A percentile compares a stretch with the other conserved stretches of the same genome.
These are phyloP conservation scores for Thalassoma bifasciatum DNA, from an alignment of 2,113 vertebrate genomes.

Conservation along the genomic window DNA sequence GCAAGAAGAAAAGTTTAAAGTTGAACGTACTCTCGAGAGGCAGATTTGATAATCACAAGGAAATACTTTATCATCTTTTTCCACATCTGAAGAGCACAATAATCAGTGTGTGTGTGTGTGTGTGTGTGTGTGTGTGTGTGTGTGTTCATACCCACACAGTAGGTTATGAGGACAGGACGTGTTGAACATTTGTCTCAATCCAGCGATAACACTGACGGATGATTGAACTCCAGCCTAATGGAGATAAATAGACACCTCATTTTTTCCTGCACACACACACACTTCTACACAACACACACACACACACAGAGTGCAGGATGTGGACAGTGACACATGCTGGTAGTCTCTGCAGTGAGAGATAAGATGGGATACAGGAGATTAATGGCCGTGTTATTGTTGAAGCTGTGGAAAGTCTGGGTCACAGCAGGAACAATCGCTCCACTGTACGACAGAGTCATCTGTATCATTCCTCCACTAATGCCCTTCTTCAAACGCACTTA, in stretches of 20 bases:
- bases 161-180: slow-evolving; percentile 13
- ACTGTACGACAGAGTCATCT: slow-evolving; percentile 28
- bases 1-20: too few relatives aligned
- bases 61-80: neutral
- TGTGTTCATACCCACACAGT: neutral
- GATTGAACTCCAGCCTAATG: slow-evolving; percentile 39
- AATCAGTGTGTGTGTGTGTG: neutral
- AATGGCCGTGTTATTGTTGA: slow-evolving; percentile 71
- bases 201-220: slow-evolving; percentile 35
- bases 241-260: slow-evolving; percentile 42
- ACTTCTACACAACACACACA: slow-evolving; percentile 25
- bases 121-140: too few relatives aligned
- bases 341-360: slow-evolving; percentile 56
- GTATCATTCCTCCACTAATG: slow-evolving; percentile 31
- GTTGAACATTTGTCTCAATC: slow-evolving; percentile 44
- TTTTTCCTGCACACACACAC: slow-evolving; percentile 8
- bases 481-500: slow-evolving; percentile 21
- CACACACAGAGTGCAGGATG: slow-evolving; percentile 51
- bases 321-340: slow-evolving; percentile 46
- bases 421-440: slow-evolving; percentile 29
- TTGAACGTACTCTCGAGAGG: too few relatives aligned
- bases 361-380: slow-evolving; percentile 63
- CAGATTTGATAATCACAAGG: too few relatives aligned
- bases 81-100: neutral
- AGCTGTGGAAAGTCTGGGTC: slow-evolving; percentile 68